Conservation (phyloP, 2,888 invertebrate genomes). For the Drosophila limbata region DNA sequence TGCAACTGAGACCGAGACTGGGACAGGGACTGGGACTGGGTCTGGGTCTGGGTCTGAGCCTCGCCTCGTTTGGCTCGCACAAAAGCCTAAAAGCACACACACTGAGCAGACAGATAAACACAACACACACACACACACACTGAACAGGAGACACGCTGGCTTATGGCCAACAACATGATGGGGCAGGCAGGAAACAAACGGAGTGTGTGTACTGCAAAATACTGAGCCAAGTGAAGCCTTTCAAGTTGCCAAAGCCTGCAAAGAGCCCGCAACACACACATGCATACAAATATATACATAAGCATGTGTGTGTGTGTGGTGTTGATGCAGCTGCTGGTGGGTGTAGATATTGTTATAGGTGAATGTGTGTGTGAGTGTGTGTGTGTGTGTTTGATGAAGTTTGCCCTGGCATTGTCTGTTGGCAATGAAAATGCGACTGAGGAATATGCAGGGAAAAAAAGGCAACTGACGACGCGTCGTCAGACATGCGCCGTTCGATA, state of each 20-base stretch:
- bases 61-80: conserved; percentile 75
- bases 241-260: conserved; percentile 79
- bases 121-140: conserved; percentile 47
- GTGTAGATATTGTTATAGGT: conserved; percentile 29
- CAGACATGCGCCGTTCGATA: conserved; percentile 70
- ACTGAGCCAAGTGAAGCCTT: conserved; percentile 76
- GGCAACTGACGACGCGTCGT: neutral
- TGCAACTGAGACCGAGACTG: conserved; percentile 17
- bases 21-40: conserved; percentile 13
- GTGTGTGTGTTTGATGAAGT: conserved; percentile 43
- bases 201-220: conserved; percentile 47
- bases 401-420: conserved; percentile 81
- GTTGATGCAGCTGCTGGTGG: conserved; percentile 53
- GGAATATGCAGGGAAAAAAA: neutral
- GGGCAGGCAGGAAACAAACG: conserved; percentile 27
- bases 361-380: conserved; percentile 21
- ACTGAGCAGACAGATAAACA: conserved; percentile 59
- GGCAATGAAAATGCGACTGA: conserved; percentile 77
- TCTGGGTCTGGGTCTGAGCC: conserved; percentile 38
- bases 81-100: conserved; percentile 78
- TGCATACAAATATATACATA: neutral
- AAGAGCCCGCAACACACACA: conserved; percentile 42
- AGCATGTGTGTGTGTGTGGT: conserved; percentile 20
- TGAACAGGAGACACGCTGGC: conserved; percentile 40
- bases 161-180: conserved; percentile 38